Conservation (phyloP, 2,888 invertebrate genomes). For the Coleophora deauratella region DNA sequence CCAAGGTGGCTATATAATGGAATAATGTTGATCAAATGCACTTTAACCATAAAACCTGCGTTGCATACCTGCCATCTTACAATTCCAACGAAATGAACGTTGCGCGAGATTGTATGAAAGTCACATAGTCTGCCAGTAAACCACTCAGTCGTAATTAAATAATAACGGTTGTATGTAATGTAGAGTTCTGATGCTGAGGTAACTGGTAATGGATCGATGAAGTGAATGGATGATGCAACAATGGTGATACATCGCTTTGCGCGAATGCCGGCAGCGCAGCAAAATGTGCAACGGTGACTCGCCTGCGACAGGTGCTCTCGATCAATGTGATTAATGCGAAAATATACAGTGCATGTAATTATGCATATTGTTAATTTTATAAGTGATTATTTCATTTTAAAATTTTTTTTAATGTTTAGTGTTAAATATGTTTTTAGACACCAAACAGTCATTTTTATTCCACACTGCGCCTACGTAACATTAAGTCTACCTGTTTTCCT, state of each 20-base stretch:
- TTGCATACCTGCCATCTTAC: constrained; percentile 5
- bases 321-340: neutral
- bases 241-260: constrained; percentile 6
- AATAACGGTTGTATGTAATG: constrained; percentile 29
- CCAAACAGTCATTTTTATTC: no score
- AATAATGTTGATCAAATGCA: no score
- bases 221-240: constrained; percentile 50
- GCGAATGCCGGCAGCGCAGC: constrained; percentile 7
- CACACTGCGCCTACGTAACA: no score
- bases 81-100: constrained; percentile 22
- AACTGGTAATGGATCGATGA: constrained; percentile 11
- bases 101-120: constrained; percentile 23
- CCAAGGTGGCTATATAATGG: no score
- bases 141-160: constrained; percentile 36
- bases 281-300: constrained; percentile 6
- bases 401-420: no score
- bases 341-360: no score
- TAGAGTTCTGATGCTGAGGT: constrained; percentile 26
- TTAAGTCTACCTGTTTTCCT: no score
- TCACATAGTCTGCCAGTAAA: constrained; percentile 7
- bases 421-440: no score
- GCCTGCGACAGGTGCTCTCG: constrained; percentile 16
- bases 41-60: no score
- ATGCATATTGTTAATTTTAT: no score
- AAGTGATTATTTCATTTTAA: no score